Evolutionary conservation across 1,140 invertebrate genomes (phyloP), one percentile per base, ranked within the genome.

Genomic region (Philopotamus ludificatus): DNA sequence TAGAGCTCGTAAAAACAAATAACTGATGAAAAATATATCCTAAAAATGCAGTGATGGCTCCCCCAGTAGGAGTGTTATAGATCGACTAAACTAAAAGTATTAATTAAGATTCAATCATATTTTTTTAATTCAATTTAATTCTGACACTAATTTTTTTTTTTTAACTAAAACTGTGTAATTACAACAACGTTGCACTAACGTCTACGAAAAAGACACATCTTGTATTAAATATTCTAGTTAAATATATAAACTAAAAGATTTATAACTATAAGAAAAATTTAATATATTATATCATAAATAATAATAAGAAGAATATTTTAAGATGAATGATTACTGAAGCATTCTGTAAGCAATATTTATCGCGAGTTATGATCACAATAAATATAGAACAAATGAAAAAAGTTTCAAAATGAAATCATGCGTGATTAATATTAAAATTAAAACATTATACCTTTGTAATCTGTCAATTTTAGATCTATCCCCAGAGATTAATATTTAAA

Each of bases 351-450:
- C 58, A 55, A 45, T 58, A 28, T 61, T 51, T 26, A 47, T 63
- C 66, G 54, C 66, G 60, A 41, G 28, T 53, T 55, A 25, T 21
- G n/a, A 44, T 50, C 60, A 45, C 26, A 58, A 22, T 61, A 50
- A 16, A 49, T n/a, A 55, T 45, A 51, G 47, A 64, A 51, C 64
- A 21, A 20, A 41, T 61, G 22, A 53, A 44, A 66, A 62, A 63
- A 54, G 59, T 60, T 63, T 45, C 39, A 58, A 50, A 69, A 65
- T 69, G 67, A 69, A 58, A 62, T 54, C 67, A 66, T 69, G 67
- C 67, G 63, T 58, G 65, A 54, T 21, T 47, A 60, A 15, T 21
- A 20, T 51, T 53, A 67, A 49, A 34, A 53, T 64, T 67, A 45
- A 58, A n/a, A n/a, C n/a, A n/a, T n/a, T n/a, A n/a, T n/a, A n/a